Evolutionary conservation across 2,113 vertebrate genomes (phyloP).

Genomic region (Embiotoca jacksoni): DNA sequence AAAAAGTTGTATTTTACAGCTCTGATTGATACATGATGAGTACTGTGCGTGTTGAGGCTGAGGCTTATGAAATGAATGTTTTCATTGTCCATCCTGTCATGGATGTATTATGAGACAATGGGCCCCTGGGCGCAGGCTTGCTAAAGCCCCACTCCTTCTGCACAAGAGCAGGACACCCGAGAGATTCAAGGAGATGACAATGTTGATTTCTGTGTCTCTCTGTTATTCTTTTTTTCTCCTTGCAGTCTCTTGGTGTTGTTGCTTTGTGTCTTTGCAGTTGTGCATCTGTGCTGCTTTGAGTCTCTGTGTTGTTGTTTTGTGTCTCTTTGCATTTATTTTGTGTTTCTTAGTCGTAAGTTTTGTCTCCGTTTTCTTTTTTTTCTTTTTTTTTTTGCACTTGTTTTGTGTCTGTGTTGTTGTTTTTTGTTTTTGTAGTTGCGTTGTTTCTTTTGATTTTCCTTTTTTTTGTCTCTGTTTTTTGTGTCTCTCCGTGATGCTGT

Average conservation of each 20-base stretch:
- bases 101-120: conserved; percentile 3
- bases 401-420: not conserved
- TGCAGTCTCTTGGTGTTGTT: not conserved
- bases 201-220: not conserved
- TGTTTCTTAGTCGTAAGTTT: not conserved
- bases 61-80: conserved; percentile 35
- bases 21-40: conserved; percentile 52
- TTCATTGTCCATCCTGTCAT: conserved; percentile 41
- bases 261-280: not conserved
- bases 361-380: not conserved
- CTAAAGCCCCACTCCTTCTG: not conserved
- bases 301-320: not conserved
- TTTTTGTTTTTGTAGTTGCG: no score
- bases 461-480: not conserved
- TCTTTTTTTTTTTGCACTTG: not conserved
- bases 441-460: no score
- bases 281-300: no score
- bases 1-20: conserved; percentile 53
- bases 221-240: not conserved
- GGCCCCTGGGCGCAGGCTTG: not conserved
- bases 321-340: not conserved
- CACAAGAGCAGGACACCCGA: not conserved
- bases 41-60: conserved; percentile 13
- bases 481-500: not conserved
- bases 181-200: not conserved